These are phyloP conservation scores for Orthochromis indermauri DNA, from an alignment of 2,113 vertebrate species.

Conservation along the genomic window DNA sequence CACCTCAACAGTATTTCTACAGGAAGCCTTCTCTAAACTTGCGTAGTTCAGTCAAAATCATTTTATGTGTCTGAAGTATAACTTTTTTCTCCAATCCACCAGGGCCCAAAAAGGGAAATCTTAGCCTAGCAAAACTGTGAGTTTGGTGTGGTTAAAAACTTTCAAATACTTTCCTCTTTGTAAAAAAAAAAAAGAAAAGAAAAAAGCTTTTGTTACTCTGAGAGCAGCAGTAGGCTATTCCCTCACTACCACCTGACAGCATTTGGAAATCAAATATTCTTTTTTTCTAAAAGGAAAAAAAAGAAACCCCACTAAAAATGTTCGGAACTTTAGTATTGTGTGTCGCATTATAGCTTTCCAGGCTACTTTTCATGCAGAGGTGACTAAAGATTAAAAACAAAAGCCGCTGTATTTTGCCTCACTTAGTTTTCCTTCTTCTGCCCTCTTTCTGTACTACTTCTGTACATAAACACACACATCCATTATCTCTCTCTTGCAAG, in stretches of 20 bases:
- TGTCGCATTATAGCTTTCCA: not conserved
- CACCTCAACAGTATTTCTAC: not conserved
- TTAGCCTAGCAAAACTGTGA: not conserved
- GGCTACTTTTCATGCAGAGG: not conserved
- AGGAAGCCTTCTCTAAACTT: not conserved
- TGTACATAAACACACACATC: not conserved
- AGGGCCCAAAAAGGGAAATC: not conserved
- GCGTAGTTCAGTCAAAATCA: not conserved
- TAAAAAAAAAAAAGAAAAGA: not conserved
- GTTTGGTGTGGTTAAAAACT: not conserved
- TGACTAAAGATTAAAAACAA: not conserved
- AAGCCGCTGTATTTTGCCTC: not conserved
- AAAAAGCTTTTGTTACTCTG: not conserved
- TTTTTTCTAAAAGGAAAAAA: constrained; percentile 19
- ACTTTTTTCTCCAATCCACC: not conserved
- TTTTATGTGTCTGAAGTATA: not conserved
- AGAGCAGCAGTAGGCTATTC: not conserved
- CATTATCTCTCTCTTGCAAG: not conserved
- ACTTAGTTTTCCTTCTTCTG: not conserved
- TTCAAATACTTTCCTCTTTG: not conserved
- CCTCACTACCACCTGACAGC: constrained; percentile 10
- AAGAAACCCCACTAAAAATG: not conserved
- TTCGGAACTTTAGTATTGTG: not conserved
- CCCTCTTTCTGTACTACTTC: not conserved
- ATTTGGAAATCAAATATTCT: constrained; percentile 43